phyloP scores from a whole-genome alignment of 2,113 vertebrate species.

The Atrichornis clamosus region DNA sequence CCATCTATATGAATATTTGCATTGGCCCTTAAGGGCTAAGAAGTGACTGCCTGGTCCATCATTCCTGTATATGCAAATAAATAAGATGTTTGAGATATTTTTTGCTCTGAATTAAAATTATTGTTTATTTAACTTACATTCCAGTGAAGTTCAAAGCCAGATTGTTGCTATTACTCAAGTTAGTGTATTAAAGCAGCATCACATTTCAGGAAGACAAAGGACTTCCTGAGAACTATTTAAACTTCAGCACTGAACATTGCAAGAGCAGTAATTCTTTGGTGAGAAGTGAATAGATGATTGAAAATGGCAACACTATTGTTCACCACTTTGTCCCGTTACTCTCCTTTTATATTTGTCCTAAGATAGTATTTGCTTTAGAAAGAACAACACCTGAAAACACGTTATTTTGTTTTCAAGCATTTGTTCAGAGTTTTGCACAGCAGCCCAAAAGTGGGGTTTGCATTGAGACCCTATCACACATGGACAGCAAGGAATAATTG shows the following conservation, averaged over 20 bases:
- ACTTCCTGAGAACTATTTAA: neutral
- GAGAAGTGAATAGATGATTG: neutral
- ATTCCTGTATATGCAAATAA: neutral
- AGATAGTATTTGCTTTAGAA: neutral
- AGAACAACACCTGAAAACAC: neutral
- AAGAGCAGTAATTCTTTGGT: neutral
- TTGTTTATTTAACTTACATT: neutral
- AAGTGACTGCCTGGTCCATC: neutral
- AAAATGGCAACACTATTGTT: neutral
- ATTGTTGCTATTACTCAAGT: neutral
- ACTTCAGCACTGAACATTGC: neutral
- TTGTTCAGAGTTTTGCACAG: neutral
- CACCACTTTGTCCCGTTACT: neutral
- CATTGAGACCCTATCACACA: neutral
- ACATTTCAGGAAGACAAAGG: neutral
- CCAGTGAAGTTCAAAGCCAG: neutral
- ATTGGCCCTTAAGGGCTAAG: neutral
- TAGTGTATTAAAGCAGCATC: neutral
- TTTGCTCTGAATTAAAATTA: neutral
- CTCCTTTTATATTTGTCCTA: neutral
- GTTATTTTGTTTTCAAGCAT: neutral
- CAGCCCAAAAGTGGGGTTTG: neutral
- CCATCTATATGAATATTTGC: fast-evolving
- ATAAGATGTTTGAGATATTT: neutral
- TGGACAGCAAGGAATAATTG: neutral